Evolutionary conservation across 2,113 vertebrate species (phyloP), one percentile per base, ranked within the genome.

Genomic region (Mixornis gularis): DNA sequence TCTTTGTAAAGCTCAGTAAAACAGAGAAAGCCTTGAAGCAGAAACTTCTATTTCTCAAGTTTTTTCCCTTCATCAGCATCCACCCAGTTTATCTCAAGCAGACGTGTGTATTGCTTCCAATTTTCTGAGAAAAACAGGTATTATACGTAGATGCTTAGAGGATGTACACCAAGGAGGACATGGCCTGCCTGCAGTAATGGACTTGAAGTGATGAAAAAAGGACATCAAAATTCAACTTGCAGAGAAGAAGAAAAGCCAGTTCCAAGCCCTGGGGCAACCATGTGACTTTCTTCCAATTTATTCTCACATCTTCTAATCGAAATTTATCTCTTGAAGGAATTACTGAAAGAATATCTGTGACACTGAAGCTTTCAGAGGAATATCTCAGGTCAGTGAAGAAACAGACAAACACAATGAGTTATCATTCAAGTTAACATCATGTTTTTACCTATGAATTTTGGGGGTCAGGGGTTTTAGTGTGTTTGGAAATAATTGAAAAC

Each of bases 301-400:
- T 84, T 55, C 41, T 92, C 40, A 22, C 30, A 77, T 44, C 68
- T 66, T 40, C 70, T 55, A 76, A 49, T 20, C 4, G 53, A 88
- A 94, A 81, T 79, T 85, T 69, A 12, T 83, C 30, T 87, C 74
- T 86, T 26, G 65, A 84, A 95, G 51, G 44, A 82, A 64, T 85
- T 69, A 32, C 38, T 91, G 82, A 86, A 92, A 90, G 36, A 79
- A 12, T 81, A 78, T 78, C 7, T 3, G 7, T 73, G 52, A 89
- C 48, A 96, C 66, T 44, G 81, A 87, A 87, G 76, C 44, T 66
- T 49, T 94, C 7, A 56, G 76, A 91, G 79, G 58, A 92, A 58
- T 78, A 79, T 63, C 46, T 92, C 87, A 96, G 91, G 96, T 96
- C 84, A 96, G 92, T 95, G 93, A 95, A 96, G 93, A 90, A 92